Evolutionary conservation across 2,113 vertebrate species (phyloP).

Genomic region (Thalassoma bifasciatum): DNA sequence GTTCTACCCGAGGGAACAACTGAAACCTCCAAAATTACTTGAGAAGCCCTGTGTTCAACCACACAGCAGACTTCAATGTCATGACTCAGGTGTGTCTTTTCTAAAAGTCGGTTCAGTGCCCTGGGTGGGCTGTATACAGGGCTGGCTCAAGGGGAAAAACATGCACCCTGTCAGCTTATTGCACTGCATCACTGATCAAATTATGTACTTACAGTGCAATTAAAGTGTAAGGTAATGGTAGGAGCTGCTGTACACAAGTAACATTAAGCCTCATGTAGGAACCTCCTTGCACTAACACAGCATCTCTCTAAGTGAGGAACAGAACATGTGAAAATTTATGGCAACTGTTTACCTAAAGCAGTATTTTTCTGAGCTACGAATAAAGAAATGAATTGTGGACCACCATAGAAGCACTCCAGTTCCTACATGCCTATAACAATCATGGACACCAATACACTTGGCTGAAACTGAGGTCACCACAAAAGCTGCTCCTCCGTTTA

Average conservation of each 20-base stretch:
- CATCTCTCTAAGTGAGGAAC: not conserved
- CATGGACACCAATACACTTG: too few relatives aligned
- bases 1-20: slow-evolving; percentile 21
- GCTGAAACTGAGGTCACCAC: too few relatives aligned
- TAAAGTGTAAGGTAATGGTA: slow-evolving; percentile 31
- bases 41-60: slow-evolving; percentile 23
- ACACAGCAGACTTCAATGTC: not conserved
- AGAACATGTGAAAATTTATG: too few relatives aligned
- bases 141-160: slow-evolving; percentile 2
- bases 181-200: slow-evolving; percentile 44
- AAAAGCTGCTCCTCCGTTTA: too few relatives aligned
- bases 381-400: too few relatives aligned
- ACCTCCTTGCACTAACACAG: not conserved
- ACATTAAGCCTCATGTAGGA: slow-evolving; percentile 1
- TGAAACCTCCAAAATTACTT: slow-evolving; percentile 34
- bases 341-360: too few relatives aligned
- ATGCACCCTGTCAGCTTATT: slow-evolving; percentile 32
- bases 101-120: not conserved
- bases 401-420: too few relatives aligned
- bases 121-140: not conserved
- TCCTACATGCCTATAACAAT: too few relatives aligned
- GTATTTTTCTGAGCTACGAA: too few relatives aligned
- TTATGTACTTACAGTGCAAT: slow-evolving; percentile 47
- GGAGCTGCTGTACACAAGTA: not conserved
- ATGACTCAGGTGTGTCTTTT: slow-evolving; percentile 5